Conservation (phyloP, 2,113 vertebrate species). For the Trochalopteron elliotii region DNA sequence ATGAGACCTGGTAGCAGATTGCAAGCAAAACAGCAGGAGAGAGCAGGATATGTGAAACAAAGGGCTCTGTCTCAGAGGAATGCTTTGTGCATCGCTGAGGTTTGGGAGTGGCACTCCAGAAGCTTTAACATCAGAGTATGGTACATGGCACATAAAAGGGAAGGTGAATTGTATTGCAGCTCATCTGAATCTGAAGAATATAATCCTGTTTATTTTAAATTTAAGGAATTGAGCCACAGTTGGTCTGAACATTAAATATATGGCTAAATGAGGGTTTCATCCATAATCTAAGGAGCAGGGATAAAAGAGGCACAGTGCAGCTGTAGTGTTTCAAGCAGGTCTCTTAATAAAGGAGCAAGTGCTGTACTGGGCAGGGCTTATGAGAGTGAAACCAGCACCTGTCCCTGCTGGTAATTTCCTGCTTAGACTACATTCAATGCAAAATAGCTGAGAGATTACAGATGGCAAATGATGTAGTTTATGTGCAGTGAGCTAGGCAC, state of each 20-base stretch:
- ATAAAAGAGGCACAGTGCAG: not conserved
- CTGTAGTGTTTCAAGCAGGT: not conserved
- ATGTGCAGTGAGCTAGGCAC: not conserved
- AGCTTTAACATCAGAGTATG: not conserved
- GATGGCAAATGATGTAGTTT: not conserved
- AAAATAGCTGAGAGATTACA: not conserved
- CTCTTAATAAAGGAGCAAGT: not conserved
- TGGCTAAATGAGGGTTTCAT: not conserved
- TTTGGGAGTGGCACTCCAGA: not conserved
- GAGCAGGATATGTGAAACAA: not conserved
- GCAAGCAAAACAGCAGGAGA: not conserved
- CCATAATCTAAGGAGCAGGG: not conserved
- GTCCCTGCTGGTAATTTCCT: not conserved
- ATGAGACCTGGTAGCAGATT: not conserved
- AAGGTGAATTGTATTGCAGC: not conserved
- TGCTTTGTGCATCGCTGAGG: not conserved
- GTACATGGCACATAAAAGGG: not conserved
- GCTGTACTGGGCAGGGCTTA: not conserved
- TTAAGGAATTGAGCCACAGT: not conserved
- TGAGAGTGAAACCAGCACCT: not conserved
- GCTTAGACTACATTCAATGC: not conserved
- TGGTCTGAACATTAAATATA: not conserved
- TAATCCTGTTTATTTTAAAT: not conserved
- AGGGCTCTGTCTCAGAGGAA: not conserved
- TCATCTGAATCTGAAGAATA: not conserved